Conservation (phyloP, 1,140 invertebrate genomes). For the Popillia japonica region DNA sequence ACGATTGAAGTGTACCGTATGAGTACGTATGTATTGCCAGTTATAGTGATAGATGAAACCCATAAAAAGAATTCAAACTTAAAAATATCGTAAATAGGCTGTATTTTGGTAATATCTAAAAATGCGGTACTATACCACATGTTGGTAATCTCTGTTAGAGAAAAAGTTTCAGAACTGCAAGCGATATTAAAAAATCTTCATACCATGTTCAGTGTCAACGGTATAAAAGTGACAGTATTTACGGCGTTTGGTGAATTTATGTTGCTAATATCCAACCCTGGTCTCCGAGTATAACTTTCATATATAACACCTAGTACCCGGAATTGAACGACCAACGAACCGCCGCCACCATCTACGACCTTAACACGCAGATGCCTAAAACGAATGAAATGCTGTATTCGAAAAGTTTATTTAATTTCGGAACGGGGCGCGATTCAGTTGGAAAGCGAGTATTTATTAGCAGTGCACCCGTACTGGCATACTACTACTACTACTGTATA, state of each 20-base stretch:
- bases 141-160: background rate
- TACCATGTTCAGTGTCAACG: constrained; percentile 17
- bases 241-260: constrained; percentile 22
- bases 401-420: constrained; percentile 32
- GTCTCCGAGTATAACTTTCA: constrained; percentile 23
- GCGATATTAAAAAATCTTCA: constrained; percentile 33
- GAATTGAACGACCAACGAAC: background rate
- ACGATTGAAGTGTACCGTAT: too few species aligned
- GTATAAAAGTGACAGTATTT: constrained; percentile 34
- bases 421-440: background rate
- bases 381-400: constrained; percentile 30
- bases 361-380: background rate
- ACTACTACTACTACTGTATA: background rate
- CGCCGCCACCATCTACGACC: background rate
- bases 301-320: constrained; percentile 24
- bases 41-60: too few species aligned
- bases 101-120: background rate
- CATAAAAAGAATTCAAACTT: too few species aligned
- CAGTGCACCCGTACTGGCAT: background rate
- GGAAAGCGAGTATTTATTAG: constrained; percentile 13
- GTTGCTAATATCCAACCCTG: constrained; percentile 26
- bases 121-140: background rate
- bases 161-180: constrained; percentile 5
- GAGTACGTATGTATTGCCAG: too few species aligned
- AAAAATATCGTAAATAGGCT: too few species aligned